Conservation (phyloP, 2,888 invertebrate species). For the Napeogenes sylphis region DNA sequence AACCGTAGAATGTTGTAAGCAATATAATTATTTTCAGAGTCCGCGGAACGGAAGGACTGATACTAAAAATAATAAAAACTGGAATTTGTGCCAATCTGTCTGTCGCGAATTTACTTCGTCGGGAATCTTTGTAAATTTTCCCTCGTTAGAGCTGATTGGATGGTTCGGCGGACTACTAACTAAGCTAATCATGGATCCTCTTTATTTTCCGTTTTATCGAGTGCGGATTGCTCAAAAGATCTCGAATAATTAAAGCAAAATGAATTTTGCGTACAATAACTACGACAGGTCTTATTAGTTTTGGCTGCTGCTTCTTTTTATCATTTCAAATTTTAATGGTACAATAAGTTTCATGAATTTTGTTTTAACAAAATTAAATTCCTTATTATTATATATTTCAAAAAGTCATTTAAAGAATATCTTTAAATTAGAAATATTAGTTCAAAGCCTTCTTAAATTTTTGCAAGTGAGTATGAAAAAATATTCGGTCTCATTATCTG, state of each 20-base stretch:
- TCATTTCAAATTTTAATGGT: not conserved
- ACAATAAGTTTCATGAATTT: too few species aligned
- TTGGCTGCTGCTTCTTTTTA: not conserved
- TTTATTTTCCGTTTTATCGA: conserved; percentile 20
- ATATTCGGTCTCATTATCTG: too few species aligned
- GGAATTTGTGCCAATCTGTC: conserved; percentile 34
- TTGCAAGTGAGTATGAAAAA: too few species aligned
- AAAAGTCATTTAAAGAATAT: too few species aligned
- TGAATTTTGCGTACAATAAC: conserved; percentile 10
- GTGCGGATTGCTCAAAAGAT: conserved; percentile 24
- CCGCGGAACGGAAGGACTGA: conserved; percentile 23
- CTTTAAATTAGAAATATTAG: too few species aligned
- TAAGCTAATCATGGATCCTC: conserved; percentile 26
- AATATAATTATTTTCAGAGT: conserved; percentile 28
- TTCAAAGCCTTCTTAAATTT: too few species aligned
- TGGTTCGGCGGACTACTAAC: conserved; percentile 25
- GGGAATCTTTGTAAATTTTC: conserved; percentile 19
- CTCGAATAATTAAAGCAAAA: conserved; percentile 21
- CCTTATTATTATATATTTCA: too few species aligned
- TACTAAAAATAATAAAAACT: conserved; percentile 32
- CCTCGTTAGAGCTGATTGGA: conserved; percentile 28
- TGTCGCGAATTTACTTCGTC: conserved; percentile 31
- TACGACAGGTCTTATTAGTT: conserved; percentile 1
- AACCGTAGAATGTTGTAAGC: conserved; percentile 26
- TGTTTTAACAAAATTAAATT: too few species aligned